A percentile compares a stretch with the other conserved stretches of the same genome.
phyloP scores from a whole-genome alignment of 2,113 vertebrate species.

The Coptodon bakossiorum region DNA sequence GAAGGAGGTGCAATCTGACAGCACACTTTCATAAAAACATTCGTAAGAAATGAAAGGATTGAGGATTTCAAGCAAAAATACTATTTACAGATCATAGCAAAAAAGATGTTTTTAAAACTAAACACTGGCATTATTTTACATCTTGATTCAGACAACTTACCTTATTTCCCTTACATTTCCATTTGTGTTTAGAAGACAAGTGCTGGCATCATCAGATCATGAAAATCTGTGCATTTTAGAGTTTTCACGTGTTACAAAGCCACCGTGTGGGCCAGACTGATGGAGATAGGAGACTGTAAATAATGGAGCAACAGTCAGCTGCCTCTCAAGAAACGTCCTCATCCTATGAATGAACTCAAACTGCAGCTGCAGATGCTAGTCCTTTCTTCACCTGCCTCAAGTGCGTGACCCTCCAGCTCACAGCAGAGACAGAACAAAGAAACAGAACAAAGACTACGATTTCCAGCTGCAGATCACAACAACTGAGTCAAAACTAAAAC shows the following conservation, averaged over 20 bases:
- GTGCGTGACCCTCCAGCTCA: neutral
- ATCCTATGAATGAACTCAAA: neutral
- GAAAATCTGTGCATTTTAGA: neutral
- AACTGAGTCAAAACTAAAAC: neutral
- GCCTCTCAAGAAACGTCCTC: neutral
- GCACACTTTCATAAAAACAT: neutral
- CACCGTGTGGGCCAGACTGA: neutral
- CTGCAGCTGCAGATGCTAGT: neutral
- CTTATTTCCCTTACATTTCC: neutral
- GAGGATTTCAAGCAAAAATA: neutral
- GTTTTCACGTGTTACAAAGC: neutral
- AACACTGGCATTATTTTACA: neutral
- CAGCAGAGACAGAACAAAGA: neutral
- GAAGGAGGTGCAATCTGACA: neutral
- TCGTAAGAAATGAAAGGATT: neutral
- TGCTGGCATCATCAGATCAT: neutral
- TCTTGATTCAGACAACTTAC: neutral
- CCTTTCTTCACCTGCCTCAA: neutral
- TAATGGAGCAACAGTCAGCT: neutral
- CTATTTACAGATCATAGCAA: rapidly evolving
- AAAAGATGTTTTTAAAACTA: neutral
- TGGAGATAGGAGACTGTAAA: neutral
- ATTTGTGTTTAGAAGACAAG: neutral
- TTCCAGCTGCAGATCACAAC: neutral
- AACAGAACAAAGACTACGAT: neutral